These are phyloP conservation scores for Caenorhabditis doughertyi DNA, from an alignment of 2,888 invertebrate genomes.

Conservation along the genomic window DNA sequence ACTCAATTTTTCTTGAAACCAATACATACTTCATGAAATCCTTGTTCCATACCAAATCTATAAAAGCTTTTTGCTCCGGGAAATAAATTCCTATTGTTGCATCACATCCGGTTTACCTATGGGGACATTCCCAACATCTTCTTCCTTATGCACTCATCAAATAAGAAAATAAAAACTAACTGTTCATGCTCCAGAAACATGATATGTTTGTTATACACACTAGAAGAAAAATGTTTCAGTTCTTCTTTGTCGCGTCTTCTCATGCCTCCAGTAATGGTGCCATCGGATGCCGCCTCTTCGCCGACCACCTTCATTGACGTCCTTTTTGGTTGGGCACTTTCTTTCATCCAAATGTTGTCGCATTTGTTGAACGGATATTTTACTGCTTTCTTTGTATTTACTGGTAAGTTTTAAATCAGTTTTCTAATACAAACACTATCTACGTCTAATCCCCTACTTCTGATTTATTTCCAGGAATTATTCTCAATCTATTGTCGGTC, in stretches of 20 bases:
- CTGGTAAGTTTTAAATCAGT: constrained; percentile 54
- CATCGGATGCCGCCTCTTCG: constrained; percentile 56
- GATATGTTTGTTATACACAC: constrained; percentile 50
- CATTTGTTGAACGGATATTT: constrained; percentile 81
- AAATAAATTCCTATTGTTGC: constrained; percentile 23
- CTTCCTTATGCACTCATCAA: constrained; percentile 56
- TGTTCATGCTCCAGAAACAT: constrained; percentile 48
- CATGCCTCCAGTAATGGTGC: constrained; percentile 57
- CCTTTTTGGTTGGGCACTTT: constrained; percentile 49
- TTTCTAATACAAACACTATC: background rate
- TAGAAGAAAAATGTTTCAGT: constrained; percentile 44
- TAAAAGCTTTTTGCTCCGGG: background rate
- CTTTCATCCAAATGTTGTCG: constrained; percentile 75
- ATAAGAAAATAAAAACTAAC: constrained; percentile 25
- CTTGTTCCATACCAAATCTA: background rate
- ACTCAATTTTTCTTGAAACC: no score
- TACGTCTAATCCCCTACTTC: background rate
- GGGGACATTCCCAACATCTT: constrained; percentile 34
- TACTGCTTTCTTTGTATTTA: constrained; percentile 79
- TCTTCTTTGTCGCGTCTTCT: constrained; percentile 45
- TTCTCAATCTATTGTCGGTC: constrained; percentile 80
- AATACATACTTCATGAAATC: no score
- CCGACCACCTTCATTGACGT: constrained; percentile 59
- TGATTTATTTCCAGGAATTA: constrained; percentile 68
- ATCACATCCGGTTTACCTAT: constrained; percentile 49